These are phyloP conservation scores for Chrysocyon brachyurus DNA, from an alignment of 2,797 vertebrate genomes.

Conservation along the genomic window DNA sequence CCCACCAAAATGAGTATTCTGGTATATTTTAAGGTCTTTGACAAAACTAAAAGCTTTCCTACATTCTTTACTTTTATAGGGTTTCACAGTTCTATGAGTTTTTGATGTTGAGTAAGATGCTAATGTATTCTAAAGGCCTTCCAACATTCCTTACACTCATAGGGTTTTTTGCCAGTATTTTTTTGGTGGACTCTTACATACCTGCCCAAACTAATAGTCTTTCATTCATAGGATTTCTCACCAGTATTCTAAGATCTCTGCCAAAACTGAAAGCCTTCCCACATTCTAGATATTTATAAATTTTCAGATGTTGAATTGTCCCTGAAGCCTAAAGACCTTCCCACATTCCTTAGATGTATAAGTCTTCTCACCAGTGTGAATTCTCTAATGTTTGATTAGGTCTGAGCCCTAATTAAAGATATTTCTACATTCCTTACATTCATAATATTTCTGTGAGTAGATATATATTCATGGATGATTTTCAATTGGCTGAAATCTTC, in stretches of 20 bases:
- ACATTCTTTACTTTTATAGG: background rate
- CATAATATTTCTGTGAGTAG: background rate
- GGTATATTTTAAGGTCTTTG: background rate
- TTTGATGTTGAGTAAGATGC: background rate
- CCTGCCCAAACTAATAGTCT: too few species aligned
- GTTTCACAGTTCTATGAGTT: background rate
- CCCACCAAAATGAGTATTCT: background rate
- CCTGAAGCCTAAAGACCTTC: background rate
- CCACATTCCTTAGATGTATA: background rate
- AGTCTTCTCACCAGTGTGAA: too few species aligned
- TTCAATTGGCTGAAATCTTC: background rate
- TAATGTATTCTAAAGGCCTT: background rate
- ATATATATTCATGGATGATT: background rate
- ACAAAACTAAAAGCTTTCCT: background rate
- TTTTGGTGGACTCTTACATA: constrained; percentile 3
- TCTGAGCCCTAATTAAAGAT: background rate
- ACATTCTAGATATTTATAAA: background rate
- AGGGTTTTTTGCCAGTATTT: too few species aligned
- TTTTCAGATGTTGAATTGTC: background rate
- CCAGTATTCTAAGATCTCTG: background rate
- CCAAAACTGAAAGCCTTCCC: constrained; percentile 51
- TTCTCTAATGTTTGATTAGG: background rate
- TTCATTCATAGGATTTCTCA: too few species aligned
- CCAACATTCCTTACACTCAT: background rate
- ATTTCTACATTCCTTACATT: background rate